Evolutionary conservation across 2,113 vertebrate species (phyloP), one percentile per base, ranked within the genome.

Genomic region (Marcusenius ussheri): DNA sequence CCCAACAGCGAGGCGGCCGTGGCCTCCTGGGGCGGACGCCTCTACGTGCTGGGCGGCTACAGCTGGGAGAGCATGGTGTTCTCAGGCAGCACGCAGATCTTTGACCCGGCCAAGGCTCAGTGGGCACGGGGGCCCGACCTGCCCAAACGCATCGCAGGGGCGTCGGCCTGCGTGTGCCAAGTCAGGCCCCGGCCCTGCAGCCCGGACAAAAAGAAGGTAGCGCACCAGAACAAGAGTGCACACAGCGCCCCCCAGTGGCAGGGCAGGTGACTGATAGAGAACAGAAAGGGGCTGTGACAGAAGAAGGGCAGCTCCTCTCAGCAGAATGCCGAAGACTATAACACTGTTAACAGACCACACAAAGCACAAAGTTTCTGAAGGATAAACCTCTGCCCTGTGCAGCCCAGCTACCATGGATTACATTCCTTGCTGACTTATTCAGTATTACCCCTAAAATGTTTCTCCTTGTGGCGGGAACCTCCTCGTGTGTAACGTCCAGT

Each of bases 21-120:
- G 47, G 97, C 97, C 0, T 97, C 98, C 21, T 97, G 97, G 96
- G 94, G 95, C 0, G 96, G 96, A 31, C 95, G 94, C 92, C 97
- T 99, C 91, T 99, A 98, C 6, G 97, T 99, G 91, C 96, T 99
- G 0, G 98, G 98, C 0, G 98, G 98, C 21, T 99, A 99, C 95
- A 98, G 97, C 95, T 99, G 98, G 98, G 97, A 99, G 94, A 96
- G 92, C 90, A 98, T 97, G 0, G 95, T 95, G 47, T 99, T 99
- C 94, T 98, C 97, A 90, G 96, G 96, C 92, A 94, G 95, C 0
- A 97, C 97, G 0, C 98, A 99, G 95, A 96, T 99, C 0, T 99
- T 96, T 0, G 95, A 97, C 91, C 96, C 93, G 0, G 96, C 97
- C 70, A 95, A 95, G 17, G 95, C 96, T 35, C 95, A 95, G 7